phyloP scores from a whole-genome alignment of 2,888 invertebrate species.

The Harpalus rubripes region DNA sequence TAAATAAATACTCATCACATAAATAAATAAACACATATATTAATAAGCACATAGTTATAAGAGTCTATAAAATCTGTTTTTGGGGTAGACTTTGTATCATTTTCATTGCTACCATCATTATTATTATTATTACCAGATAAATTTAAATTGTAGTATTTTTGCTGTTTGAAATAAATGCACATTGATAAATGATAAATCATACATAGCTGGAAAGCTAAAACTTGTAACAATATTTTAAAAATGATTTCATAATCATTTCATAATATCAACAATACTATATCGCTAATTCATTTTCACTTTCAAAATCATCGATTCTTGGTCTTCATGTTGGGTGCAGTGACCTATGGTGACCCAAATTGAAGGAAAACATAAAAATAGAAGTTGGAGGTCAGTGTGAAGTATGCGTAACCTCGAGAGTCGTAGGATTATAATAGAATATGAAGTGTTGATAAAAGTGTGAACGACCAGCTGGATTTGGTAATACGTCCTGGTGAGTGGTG shows the following conservation, averaged over 20 bases:
- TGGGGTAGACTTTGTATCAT: too few species aligned
- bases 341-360: slow-evolving; percentile 13
- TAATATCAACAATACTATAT: slow-evolving; percentile 15
- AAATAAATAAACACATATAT: too few species aligned
- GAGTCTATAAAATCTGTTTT: too few species aligned
- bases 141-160: too few species aligned
- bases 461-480: slow-evolving; percentile 3
- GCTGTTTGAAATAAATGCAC: too few species aligned
- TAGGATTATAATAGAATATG: slow-evolving; percentile 17
- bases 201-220: too few species aligned
- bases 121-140: too few species aligned
- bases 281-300: slow-evolving; percentile 16
- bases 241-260: neutral
- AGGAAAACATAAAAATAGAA: neutral
- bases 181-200: too few species aligned
- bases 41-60: too few species aligned
- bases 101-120: too few species aligned
- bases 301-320: slow-evolving; percentile 3
- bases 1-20: too few species aligned
- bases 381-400: slow-evolving; percentile 10
- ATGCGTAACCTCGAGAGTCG: slow-evolving; percentile 1
- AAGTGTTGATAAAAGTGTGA: slow-evolving; percentile 15
- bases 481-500: neutral
- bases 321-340: slow-evolving; percentile 5
- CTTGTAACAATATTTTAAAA: neutral